Evolutionary conservation across 1,140 invertebrate species (phyloP), one percentile per base, ranked within the genome.

Genomic region (Drosophila tani): DNA sequence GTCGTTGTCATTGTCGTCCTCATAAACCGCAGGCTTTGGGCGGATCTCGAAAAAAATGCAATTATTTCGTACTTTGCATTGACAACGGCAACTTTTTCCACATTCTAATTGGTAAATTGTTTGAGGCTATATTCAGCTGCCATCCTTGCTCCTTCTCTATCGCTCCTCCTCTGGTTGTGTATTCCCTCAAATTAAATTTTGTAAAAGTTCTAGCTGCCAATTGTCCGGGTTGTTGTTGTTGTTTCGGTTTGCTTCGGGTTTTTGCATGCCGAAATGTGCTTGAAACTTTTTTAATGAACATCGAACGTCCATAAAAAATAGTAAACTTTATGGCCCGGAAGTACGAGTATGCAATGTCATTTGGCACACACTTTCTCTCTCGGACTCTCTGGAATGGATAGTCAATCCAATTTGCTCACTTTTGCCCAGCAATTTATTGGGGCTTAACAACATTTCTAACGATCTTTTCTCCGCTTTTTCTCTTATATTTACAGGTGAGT

Each of bases 91-190:
- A 78, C 38, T 70, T 78, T 60, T 77, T 53, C 47, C 45, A 40
- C 62, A 75, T 56, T 59, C 81, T 87, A 87, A 88, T 87, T 87
- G 77, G 73, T 74, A 74, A 87, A 88, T 69, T 80, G 74, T 70
- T 82, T 49, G 51, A 19, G 53, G 59, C 75, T 58, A 58, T 66
- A 55, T 56, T 35, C 53, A 21, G 17, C 47, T 27, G 51, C 62
- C 47, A 46, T 56, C 67, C 66, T 71, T 71, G 14, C 27, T 21
- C 43, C 51, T 2, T 35, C 14, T 45, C 43, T 45, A 14, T 35
- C 56, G 32, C 51, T 40, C 50, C 32, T 8, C 50, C 24, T 15
- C 47, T 43, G 57, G 65, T 75, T 65, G 29, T 55, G 35, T 55
- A 55, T 49, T 43, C 57, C 41, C 57, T 50, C 59, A 51, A 86